Evolutionary conservation across 2,888 invertebrate species (phyloP).

Genomic region (Didymodactylos carnosus): DNA sequence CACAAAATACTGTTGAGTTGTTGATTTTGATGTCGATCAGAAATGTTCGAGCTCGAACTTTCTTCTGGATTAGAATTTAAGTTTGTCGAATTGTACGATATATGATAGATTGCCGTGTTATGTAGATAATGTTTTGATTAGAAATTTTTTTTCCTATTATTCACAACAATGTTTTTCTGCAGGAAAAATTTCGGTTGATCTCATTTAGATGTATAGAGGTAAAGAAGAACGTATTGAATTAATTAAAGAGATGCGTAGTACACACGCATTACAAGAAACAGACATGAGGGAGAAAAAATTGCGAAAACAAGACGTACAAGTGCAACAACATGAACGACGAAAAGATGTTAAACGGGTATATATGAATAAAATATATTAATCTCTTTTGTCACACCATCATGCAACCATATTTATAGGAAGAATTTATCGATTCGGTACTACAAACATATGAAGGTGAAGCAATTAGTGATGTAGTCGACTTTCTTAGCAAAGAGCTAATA

Average conservation of each 20-base stretch:
- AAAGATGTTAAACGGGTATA: conserved; percentile 16
- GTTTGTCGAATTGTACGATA: too few relatives aligned
- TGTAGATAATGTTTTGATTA: too few relatives aligned
- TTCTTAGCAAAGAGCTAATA: conserved; percentile 54
- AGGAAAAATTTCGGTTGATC: neutral
- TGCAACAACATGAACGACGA: conserved; percentile 32
- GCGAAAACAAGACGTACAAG: conserved; percentile 28
- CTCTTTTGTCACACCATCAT: neutral
- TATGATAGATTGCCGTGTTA: too few relatives aligned
- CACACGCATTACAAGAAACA: conserved; percentile 44
- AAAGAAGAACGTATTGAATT: conserved; percentile 48
- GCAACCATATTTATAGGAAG: conserved; percentile 21
- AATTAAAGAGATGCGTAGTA: conserved; percentile 49
- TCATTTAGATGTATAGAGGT: conserved; percentile 48
- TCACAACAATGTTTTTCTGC: too few relatives aligned
- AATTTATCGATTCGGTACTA: conserved; percentile 42
- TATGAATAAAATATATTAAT: neutral
- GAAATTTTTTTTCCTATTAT: neutral
- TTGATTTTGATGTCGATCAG: too few relatives aligned
- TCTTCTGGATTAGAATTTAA: too few relatives aligned
- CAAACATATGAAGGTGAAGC: conserved; percentile 52
- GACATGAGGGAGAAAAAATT: conserved; percentile 34
- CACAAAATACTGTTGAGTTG: too few relatives aligned
- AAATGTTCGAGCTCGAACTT: too few relatives aligned
- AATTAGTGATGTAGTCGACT: conserved; percentile 51